Evolutionary conservation across 2,888 invertebrate species (phyloP).

Genomic region (Harpalus rufipes): DNA sequence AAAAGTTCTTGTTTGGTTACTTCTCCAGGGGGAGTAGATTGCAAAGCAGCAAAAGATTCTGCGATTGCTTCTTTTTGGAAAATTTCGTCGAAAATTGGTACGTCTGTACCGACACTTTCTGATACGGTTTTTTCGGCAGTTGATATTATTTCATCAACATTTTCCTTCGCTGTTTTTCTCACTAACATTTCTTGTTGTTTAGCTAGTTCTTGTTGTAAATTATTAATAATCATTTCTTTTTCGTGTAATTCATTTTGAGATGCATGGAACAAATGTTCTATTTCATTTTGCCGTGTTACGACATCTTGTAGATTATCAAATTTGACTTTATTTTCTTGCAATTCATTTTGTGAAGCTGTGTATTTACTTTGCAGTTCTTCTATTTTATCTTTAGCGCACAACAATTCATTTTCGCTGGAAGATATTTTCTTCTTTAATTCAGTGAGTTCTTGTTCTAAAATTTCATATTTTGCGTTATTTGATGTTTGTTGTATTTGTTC

Average conservation of each 20-base stretch:
- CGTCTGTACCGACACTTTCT: slow-evolving; percentile 23
- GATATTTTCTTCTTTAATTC: slow-evolving; percentile 10
- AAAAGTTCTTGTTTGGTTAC: slow-evolving; percentile 73
- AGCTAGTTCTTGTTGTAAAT: slow-evolving; percentile 69
- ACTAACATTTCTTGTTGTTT: slow-evolving; percentile 49
- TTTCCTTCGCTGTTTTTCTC: slow-evolving; percentile 55
- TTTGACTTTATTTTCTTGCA: slow-evolving; percentile 11
- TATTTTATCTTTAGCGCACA: slow-evolving; percentile 11
- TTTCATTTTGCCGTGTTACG: slow-evolving; percentile 7
- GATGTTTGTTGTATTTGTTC: slow-evolving; percentile 8
- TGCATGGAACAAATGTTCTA: slow-evolving; percentile 72
- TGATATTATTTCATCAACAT: slow-evolving; percentile 55
- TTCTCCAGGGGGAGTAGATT: slow-evolving; percentile 66
- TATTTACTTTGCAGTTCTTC: slow-evolving; percentile 24
- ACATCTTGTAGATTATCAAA: background rate
- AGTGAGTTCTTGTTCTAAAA: slow-evolving; percentile 9
- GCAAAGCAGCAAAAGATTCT: background rate
- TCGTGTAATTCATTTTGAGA: slow-evolving; percentile 73
- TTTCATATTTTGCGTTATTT: slow-evolving; percentile 69
- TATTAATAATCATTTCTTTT: slow-evolving; percentile 70
- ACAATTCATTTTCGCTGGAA: background rate
- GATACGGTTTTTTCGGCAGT: slow-evolving; percentile 65
- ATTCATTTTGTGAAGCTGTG: slow-evolving; percentile 13
- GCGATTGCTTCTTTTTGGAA: slow-evolving; percentile 53
- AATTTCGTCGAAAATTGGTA: slow-evolving; percentile 55